A percentile compares a stretch with the other conserved stretches of the same genome.
Conservation (phyloP, 2,113 vertebrate genomes). For the Cromileptes altivelis region DNA sequence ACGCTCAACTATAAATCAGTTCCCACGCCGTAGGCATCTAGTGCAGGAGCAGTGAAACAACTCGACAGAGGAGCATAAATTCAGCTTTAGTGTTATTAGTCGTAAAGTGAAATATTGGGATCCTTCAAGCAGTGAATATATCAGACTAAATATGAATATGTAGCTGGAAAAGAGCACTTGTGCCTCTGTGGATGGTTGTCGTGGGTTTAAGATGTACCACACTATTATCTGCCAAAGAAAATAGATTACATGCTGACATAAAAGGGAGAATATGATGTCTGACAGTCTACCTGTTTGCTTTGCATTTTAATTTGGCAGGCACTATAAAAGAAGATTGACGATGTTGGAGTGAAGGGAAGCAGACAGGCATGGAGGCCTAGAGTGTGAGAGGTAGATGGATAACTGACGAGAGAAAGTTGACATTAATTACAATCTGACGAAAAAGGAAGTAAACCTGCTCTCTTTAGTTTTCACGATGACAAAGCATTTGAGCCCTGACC, state of each 20-base stretch:
- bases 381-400: conserved; percentile 20
- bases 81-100: conserved; percentile 55
- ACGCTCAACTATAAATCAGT: conserved; percentile 57
- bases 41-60: conserved; percentile 37
- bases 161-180: conserved; percentile 12
- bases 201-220: background rate
- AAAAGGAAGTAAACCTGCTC: conserved; percentile 15
- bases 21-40: conserved; percentile 28
- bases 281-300: conserved; percentile 43
- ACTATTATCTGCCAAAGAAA: conserved; percentile 15
- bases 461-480: conserved; percentile 31
- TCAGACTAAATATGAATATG: conserved; percentile 38
- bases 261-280: conserved; percentile 12
- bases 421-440: conserved; percentile 14
- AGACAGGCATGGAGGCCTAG: conserved; percentile 2
- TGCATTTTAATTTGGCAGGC: conserved; percentile 55
- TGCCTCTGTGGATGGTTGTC: background rate
- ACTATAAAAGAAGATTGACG: conserved; percentile 40
- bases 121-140: conserved; percentile 51
- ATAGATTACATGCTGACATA: conserved; percentile 5
- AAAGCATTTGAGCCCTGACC: background rate
- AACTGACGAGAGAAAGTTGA: conserved; percentile 9
- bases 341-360: conserved; percentile 12
- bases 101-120: conserved; percentile 57
- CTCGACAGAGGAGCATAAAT: conserved; percentile 58